Evolutionary conservation across 2,113 vertebrate species (phyloP), one percentile per base, ranked within the genome.

Genomic region (Phocoena phocoena): DNA sequence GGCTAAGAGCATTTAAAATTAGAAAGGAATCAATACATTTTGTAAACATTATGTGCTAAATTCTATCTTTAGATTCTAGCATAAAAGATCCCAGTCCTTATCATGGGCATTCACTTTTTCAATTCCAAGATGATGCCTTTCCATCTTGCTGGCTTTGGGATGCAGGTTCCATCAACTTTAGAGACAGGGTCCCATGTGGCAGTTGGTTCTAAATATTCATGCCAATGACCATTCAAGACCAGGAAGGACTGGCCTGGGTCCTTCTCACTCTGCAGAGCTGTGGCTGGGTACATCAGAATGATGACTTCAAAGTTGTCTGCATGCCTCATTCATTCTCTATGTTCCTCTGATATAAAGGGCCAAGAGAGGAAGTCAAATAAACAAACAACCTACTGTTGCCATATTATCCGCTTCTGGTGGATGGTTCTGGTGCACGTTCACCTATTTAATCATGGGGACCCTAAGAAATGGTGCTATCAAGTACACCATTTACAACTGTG

Each of bases 21-120:
- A 85, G 55, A 74, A 96, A 82, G 31, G 65, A 96, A 73, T 84
- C 58, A 89, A 50, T 7, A 58, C 67, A 70, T 68, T 97, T 87
- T 83, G 41, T 65, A 74, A 89, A 80, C 3, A 26, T n/a, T 67
- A 38, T 83, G 5, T 68, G 6, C 58, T 83, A 73, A 79, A 83
- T 63, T 55, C 28, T 90, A 20, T 76, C 60, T 94, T 89, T 58
- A 41, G 65, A 20, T 74, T 55, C 14, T 33, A 80, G 21, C 33
- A 55, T 36, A 38, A 41, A 58, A 76, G 44, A 58, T 2, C 20
- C 41, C 33, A 31, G 65, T 65, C 90, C 67, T 73, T 26, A 58
- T 7, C 23, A 38, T 20, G 36, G 8, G 55, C 21, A 18, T 41
- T 25, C 0, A 41, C 13, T 47, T 53, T 60, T 60, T 70, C 67